A percentile compares a stretch with the other conserved stretches of the same genome.
Conservation (phyloP, 2,888 invertebrate genomes). For the Cephalotes varians region DNA sequence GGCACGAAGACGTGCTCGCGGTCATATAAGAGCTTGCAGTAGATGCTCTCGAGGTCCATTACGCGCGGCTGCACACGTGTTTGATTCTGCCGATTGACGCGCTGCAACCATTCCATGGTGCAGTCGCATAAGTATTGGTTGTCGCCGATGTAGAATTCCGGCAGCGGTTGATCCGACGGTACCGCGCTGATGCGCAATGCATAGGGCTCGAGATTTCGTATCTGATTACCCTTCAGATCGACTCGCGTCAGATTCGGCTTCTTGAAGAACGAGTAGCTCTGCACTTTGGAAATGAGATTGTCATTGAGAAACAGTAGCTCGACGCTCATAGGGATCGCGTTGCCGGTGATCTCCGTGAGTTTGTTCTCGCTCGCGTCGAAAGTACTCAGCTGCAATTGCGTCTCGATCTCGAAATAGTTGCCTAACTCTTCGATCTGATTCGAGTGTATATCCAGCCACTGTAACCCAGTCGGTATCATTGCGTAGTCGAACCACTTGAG, state of each 20-base stretch:
- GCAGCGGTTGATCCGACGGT: slow-evolving; percentile 90
- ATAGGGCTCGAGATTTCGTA: slow-evolving; percentile 91
- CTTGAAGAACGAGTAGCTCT: slow-evolving; percentile 95
- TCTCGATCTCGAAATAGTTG: slow-evolving; percentile 94
- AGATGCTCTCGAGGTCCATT: slow-evolving; percentile 93
- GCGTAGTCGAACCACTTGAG: slow-evolving; percentile 95
- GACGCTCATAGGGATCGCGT: slow-evolving; percentile 93
- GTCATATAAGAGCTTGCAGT: slow-evolving; percentile 93
- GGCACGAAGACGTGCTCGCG: slow-evolving; percentile 91
- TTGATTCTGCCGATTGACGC: slow-evolving; percentile 91
- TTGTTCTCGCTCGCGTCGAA: slow-evolving; percentile 94
- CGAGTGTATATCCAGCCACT: slow-evolving; percentile 94
- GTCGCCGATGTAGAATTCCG: slow-evolving; percentile 94
- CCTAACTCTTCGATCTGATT: slow-evolving; percentile 94
- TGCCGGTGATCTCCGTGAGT: slow-evolving; percentile 93
- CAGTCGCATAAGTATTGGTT: slow-evolving; percentile 96
- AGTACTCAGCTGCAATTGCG: slow-evolving; percentile 91
- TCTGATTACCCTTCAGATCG: slow-evolving; percentile 93
- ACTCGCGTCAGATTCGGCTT: slow-evolving; percentile 94
- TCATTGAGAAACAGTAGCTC: slow-evolving; percentile 93
- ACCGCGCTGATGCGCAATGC: slow-evolving; percentile 92
- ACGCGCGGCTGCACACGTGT: slow-evolving; percentile 93
- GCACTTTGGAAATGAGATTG: slow-evolving; percentile 93
- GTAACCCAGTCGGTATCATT: slow-evolving; percentile 93
- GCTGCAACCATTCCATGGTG: slow-evolving; percentile 96